Percentiles rank a stretch among this genome's conserved stretches.
Evolutionary conservation across 1,140 invertebrate genomes (phyloP).

Genomic region (Euschistus heros): DNA sequence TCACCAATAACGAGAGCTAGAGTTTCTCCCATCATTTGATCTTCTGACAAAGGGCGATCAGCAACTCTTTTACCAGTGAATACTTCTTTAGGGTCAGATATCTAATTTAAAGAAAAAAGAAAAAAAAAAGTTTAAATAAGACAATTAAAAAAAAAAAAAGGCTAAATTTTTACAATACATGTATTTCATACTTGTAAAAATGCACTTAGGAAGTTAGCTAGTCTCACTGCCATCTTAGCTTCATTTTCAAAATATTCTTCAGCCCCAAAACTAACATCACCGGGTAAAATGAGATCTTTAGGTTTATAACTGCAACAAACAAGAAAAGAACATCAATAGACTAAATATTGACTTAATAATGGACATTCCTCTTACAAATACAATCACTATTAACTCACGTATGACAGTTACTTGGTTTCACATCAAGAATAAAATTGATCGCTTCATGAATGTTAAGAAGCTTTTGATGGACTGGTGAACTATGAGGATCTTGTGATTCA

Average conservation of each 20-base stretch:
- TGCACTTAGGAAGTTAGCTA: conserved; percentile 90
- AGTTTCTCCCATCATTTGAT: conserved; percentile 91
- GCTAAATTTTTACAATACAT: neutral
- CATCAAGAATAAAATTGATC: conserved; percentile 44
- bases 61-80: conserved; percentile 84
- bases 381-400: conserved; percentile 37
- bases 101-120: conserved; percentile 37
- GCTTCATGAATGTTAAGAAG: conserved; percentile 21
- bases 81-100: conserved; percentile 86
- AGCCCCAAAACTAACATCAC: conserved; percentile 75
- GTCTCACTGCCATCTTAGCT: conserved; percentile 84
- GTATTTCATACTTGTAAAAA: conserved; percentile 66
- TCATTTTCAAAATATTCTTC: conserved; percentile 86
- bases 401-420: conserved; percentile 61
- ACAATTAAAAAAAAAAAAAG: neutral
- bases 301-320: conserved; percentile 48
- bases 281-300: conserved; percentile 62
- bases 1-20: conserved; percentile 82
- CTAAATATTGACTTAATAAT: no score
- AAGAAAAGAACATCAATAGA: conserved; percentile 11
- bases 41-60: conserved; percentile 77
- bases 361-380: neutral
- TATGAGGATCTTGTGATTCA: conserved; percentile 21
- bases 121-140: neutral
- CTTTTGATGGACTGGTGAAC: conserved; percentile 4